A percentile compares a stretch with the other conserved stretches of the same genome.
Evolutionary conservation across 2,797 vertebrate species (phyloP).

Genomic region (Trichosurus vulpecula): DNA sequence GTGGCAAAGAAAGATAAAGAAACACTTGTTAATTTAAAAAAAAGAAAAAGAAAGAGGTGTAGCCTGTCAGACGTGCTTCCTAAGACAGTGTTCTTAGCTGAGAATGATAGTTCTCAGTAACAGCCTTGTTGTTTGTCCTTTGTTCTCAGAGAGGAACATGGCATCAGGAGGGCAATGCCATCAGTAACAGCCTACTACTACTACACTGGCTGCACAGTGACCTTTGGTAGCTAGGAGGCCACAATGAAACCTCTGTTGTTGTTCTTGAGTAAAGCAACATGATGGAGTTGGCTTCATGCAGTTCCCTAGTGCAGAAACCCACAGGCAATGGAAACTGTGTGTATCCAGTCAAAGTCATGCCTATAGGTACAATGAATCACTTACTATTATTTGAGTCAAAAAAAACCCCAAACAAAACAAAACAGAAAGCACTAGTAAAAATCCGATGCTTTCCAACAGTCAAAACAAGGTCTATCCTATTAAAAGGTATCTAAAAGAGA

Average conservation of each 20-base stretch:
- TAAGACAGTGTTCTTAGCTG: background rate
- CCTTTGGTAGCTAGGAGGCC: background rate
- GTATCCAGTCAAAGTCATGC: background rate
- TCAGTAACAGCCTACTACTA: background rate
- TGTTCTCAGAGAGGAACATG: no score
- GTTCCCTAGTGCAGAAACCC: background rate
- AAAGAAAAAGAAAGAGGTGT: background rate
- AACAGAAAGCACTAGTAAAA: background rate
- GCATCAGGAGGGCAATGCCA: no score
- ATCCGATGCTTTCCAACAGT: background rate
- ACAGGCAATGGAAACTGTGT: background rate
- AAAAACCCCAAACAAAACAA: background rate
- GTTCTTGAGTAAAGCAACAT: background rate
- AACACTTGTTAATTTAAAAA: background rate
- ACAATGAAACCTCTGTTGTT: background rate
- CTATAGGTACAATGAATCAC: background rate
- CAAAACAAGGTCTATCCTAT: background rate
- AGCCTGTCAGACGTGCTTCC: background rate
- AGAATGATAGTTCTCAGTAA: background rate
- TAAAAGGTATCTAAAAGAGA: background rate
- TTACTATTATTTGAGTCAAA: background rate
- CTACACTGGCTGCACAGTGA: background rate
- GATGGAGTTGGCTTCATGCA: background rate
- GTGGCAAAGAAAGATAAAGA: background rate
- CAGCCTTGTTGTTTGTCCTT: no score